Percentiles rank a stretch among this genome's conserved stretches.
These are phyloP conservation scores for Halcyon senegalensis DNA, from an alignment of 2,113 vertebrate genomes.

Conservation along the genomic window DNA sequence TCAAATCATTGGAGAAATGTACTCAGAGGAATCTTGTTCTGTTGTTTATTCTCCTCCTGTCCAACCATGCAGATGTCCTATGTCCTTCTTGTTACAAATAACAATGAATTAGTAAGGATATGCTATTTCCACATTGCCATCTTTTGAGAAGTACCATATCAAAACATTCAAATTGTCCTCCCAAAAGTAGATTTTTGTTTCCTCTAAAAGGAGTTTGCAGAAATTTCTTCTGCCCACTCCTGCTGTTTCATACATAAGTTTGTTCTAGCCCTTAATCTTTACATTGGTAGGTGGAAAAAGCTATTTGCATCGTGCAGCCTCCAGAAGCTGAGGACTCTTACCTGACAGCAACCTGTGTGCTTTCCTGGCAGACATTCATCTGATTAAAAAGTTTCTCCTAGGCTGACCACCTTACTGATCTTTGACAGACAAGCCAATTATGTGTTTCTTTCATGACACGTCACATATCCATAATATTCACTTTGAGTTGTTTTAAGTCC, in stretches of 20 bases:
- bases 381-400: neutral
- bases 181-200: rapidly evolving
- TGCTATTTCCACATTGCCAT: neutral
- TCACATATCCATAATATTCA: neutral
- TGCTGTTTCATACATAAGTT: neutral
- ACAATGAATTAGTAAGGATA: neutral
- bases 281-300: neutral
- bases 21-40: neutral
- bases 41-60: rapidly evolving
- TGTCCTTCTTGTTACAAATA: neutral
- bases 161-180: neutral
- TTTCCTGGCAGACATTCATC: neutral
- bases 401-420: neutral
- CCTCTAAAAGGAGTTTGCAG: neutral
- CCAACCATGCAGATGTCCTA: neutral
- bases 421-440: neutral
- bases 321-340: neutral
- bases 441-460: neutral
- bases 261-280: neutral
- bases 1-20: neutral
- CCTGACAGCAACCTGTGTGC: neutral
- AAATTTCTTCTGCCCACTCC: neutral
- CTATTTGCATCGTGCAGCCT: neutral
- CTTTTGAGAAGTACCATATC: neutral
- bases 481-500: neutral